Evolutionary conservation across 2,797 vertebrate genomes (phyloP), one percentile per base, ranked within the genome.

Genomic region (Pipistrellus kuhlii): DNA sequence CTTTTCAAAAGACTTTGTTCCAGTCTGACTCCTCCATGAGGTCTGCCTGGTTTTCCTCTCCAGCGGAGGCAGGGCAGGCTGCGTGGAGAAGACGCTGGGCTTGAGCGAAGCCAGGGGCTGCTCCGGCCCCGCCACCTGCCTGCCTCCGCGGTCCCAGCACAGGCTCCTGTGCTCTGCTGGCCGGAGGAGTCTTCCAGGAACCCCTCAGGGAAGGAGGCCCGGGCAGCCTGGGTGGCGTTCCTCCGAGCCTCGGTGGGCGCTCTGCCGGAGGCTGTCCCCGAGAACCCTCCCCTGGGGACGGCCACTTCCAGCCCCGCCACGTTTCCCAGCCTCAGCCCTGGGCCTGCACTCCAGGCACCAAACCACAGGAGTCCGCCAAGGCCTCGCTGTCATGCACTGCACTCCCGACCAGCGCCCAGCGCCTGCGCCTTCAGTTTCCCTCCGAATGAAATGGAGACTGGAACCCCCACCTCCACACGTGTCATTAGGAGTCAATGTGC

Each of bases 1-100:
- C 71, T 87, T 21, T 78, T 73, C 66, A 25, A 66, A 59, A 90
- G 88, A 77, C 23, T 48, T 89, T 81, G 59, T 78, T 82, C 48
- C 68, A 72, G 62, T 38, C 27, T 10, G 30, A 5, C 23, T 82
- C 41, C 57, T 90, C 81, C 51, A 2, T 6, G 88, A 88, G 76
- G 80, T 25, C 73, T 68, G 38, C 21, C 69, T 32, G 21, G 59
- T 69, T 80, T 59, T 30, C 57, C 13, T 48, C 23, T 23, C 46
- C 35, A 21, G 71, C 13, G 84, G 66, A 64, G 41, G 30, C 57
- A 71, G 46, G 57, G 44, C 14, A 23, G 35, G 15, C 75, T 83
- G 64, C 51, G 5, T 12, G 55, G 55, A 86, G 48, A 90, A 76
- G 53, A 55, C 6, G 59, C 2, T 48, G 23, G 69, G 76, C 44